Evolutionary conservation across 2,888 invertebrate genomes (phyloP), one percentile per base, ranked within the genome.

Genomic region (Pinctada fucata): DNA sequence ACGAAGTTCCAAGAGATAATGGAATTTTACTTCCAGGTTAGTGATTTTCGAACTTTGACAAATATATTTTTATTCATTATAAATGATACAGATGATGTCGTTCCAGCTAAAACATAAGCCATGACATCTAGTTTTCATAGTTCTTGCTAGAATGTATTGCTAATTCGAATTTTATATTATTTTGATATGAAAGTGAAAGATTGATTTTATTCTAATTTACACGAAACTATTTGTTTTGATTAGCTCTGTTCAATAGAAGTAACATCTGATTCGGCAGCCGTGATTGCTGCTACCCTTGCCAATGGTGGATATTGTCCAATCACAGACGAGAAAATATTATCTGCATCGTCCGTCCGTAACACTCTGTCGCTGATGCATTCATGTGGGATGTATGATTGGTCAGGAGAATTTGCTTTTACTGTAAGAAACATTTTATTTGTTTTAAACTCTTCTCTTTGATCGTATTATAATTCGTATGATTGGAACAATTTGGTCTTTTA

Each of bases 1-100:
- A 96, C 96, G 0, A 97, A 97, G 91, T 94, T 99, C 6, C 95
- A 97, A 77, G 98, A 99, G 92, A 96, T 96, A 84, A 96, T 99
- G 96, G 99, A 99, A 91, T 98, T 98, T 92, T 99, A 99, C 92
- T 99, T 99, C 92, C 99, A 98, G 94, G 97, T 97, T 96, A 31
- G 31, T 31, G 31, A 31, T 31, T 31, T 31, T 31, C 31, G 31
- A 31, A 31, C 31, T 31, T 31, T 31, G 31, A 31, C 31, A 31
- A 31, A 31, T 31, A 31, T 31, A 31, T 31, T 31, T 31, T 31
- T 31, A 31, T 31, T 31, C 31, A n/a, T n/a, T n/a, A n/a, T n/a
- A n/a, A n/a, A n/a, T n/a, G n/a, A n/a, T n/a, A n/a, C 31, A 31
- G 31, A 31, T 31, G 31, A 31, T 31, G 31, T 31, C 31, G 31